Conservation (phyloP, 2,888 invertebrate genomes). For the Hermodice carunculata region DNA sequence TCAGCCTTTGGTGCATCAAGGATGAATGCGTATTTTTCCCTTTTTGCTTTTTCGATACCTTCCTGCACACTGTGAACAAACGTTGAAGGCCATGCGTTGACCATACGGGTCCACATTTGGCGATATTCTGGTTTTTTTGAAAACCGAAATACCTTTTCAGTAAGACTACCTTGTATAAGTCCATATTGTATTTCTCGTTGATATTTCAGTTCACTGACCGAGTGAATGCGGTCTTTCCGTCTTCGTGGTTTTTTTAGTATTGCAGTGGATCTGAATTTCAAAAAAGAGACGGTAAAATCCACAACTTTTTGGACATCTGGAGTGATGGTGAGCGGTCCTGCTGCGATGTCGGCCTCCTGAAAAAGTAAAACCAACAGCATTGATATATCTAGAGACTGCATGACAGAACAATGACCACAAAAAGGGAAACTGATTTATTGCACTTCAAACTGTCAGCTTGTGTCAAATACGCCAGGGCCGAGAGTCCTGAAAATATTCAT, state of each 20-base stretch:
- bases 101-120: slow-evolving; percentile 34
- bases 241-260: slow-evolving; percentile 22
- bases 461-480: too few relatives aligned
- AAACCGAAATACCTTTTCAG: neutral
- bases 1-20: slow-evolving; percentile 42
- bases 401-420: too few relatives aligned
- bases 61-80: slow-evolving; percentile 37
- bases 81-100: slow-evolving; percentile 30
- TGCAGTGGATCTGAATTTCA: slow-evolving; percentile 39
- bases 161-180: slow-evolving; percentile 16
- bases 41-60: slow-evolving; percentile 35
- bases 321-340: slow-evolving; percentile 36
- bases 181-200: slow-evolving; percentile 36
- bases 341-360: slow-evolving; percentile 43
- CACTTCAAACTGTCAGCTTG: too few relatives aligned
- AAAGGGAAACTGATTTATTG: too few relatives aligned
- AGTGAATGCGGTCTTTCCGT: slow-evolving; percentile 11
- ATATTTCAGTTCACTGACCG: slow-evolving; percentile 28
- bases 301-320: slow-evolving; percentile 23
- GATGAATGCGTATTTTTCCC: slow-evolving; percentile 40
- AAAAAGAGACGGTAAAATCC: slow-evolving; percentile 42
- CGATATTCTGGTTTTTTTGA: slow-evolving; percentile 11
- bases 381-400: too few relatives aligned
- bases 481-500: too few relatives aligned
- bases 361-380: too few relatives aligned